Percentiles rank a stretch among this genome's conserved stretches.
phyloP scores from a whole-genome alignment of 2,888 invertebrate genomes.

The Lasioglossum morio region DNA sequence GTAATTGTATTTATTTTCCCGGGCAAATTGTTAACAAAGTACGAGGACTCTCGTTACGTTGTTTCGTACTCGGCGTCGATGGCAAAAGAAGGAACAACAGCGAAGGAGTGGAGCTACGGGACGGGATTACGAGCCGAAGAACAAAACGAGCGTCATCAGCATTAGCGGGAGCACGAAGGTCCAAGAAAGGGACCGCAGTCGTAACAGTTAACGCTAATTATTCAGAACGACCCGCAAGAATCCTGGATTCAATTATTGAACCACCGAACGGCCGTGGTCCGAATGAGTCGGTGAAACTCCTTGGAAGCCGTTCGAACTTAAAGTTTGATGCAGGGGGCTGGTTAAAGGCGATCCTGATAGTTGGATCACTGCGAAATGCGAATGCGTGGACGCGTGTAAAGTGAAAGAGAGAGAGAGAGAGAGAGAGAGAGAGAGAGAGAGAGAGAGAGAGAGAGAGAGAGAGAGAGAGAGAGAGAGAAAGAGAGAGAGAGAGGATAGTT shows the following conservation, averaged over 20 bases:
- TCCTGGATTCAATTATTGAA: constrained; percentile 54
- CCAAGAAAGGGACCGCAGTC: constrained; percentile 1
- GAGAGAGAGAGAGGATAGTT: neutral
- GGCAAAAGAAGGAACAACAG: neutral
- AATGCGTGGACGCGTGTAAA: constrained; percentile 5
- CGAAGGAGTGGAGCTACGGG: neutral
- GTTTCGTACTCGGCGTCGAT: neutral
- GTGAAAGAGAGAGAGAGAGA: neutral
- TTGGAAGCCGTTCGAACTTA: constrained; percentile 15
- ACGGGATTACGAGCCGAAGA: constrained; percentile 10
- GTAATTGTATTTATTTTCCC: neutral
- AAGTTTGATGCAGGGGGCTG: constrained; percentile 17
- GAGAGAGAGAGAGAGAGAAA: neutral
- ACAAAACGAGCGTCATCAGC: constrained; percentile 39
- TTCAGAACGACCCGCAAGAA: constrained; percentile 52
- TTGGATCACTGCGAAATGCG: constrained; percentile 10
- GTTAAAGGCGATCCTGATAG: constrained; percentile 21
- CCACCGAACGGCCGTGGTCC: constrained; percentile 8
- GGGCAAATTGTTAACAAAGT: neutral
- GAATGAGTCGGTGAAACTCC: constrained; percentile 43
- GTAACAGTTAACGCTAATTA: constrained; percentile 49
- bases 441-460: neutral
- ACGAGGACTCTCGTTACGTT: neutral
- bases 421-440: too few species aligned
- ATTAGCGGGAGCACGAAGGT: constrained; percentile 18